phyloP scores from a whole-genome alignment of 2,888 invertebrate species.

The Limnephilus rhombicus region DNA sequence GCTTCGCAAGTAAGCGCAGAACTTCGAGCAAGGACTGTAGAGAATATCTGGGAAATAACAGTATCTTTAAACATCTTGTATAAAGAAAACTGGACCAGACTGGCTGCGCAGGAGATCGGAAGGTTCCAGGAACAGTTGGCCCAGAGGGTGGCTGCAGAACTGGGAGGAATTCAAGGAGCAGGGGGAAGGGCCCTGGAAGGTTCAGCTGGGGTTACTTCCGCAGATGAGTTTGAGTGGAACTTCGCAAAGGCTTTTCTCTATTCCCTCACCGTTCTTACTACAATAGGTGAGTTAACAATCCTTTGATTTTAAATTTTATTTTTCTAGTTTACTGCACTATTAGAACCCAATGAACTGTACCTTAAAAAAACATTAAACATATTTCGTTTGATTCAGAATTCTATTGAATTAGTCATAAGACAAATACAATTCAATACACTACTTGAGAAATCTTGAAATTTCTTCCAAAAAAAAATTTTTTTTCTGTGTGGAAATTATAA shows the following conservation, averaged over 20 bases:
- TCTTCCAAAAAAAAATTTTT: no score
- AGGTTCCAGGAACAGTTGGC: conserved; percentile 91
- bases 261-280: conserved; percentile 95
- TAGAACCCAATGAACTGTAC: no score
- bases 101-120: conserved; percentile 83
- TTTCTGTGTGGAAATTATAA: no score
- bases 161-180: conserved; percentile 75
- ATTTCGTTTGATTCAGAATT: no score
- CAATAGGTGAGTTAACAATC: conserved; percentile 83
- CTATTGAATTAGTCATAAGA: no score
- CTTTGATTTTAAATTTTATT: background rate
- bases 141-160: conserved; percentile 87
- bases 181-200: conserved; percentile 70
- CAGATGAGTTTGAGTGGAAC: conserved; percentile 88
- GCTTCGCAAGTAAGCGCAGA: conserved; percentile 69
- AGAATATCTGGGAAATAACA: conserved; percentile 95
- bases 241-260: conserved; percentile 95
- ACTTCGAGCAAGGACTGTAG: conserved; percentile 82
- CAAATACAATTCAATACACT: no score
- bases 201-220: conserved; percentile 67
- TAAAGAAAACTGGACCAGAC: conserved; percentile 92
- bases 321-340: background rate
- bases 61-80: conserved; percentile 91
- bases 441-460: no score
- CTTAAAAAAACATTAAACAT: no score